phyloP scores from a whole-genome alignment of 2,888 invertebrate species.

The Meliscaeva auricollis region DNA sequence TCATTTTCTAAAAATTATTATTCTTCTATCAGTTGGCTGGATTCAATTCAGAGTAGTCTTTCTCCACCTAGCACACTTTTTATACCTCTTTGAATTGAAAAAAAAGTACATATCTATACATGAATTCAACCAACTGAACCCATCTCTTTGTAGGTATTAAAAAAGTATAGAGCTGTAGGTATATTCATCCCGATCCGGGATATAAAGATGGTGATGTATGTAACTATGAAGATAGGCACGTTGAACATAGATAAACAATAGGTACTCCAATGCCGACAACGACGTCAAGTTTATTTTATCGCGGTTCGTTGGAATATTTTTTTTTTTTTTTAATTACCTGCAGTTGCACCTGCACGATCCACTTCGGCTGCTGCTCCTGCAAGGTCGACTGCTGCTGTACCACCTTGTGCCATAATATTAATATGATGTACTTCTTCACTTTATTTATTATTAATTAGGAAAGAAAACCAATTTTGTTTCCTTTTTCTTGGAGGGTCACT shows the following conservation, averaged over 20 bases:
- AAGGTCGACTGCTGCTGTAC: conserved; percentile 63
- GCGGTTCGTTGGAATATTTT: conserved; percentile 4
- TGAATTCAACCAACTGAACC: background rate
- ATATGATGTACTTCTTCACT: background rate
- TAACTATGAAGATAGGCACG: too few species aligned
- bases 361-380: conserved; percentile 56
- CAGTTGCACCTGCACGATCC: conserved; percentile 50
- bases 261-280: background rate
- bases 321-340: conserved; percentile 38
- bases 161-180: too few species aligned
- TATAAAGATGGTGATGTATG: too few species aligned
- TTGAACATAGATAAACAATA: background rate
- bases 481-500: conserved; percentile 30
- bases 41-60: too few species aligned
- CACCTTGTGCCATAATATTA: conserved; percentile 50
- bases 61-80: too few species aligned
- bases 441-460: conserved; percentile 51
- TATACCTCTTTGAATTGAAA: background rate
- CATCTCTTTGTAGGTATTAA: background rate
- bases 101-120: too few species aligned
- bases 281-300: background rate
- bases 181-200: too few species aligned
- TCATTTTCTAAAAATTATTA: too few species aligned
- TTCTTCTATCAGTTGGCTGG: too few species aligned
- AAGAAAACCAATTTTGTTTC: conserved; percentile 4